A percentile compares a stretch with the other conserved stretches of the same genome.
phyloP scores from a whole-genome alignment of 2,888 invertebrate genomes.

The Zygothrica quintamaculata region DNA sequence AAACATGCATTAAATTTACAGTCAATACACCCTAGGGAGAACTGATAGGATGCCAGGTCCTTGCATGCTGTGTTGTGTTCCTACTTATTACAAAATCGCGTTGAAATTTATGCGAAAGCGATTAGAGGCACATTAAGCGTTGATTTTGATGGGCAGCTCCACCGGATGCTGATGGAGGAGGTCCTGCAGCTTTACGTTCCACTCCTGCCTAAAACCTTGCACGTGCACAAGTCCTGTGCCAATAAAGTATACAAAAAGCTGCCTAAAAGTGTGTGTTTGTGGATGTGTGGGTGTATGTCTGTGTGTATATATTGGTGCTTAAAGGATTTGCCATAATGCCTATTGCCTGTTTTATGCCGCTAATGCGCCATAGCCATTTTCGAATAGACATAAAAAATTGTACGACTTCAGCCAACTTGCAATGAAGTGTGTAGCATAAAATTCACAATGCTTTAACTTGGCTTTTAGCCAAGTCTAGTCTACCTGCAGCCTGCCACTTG shows the following conservation, averaged over 20 bases:
- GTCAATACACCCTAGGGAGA: slow-evolving; percentile 1
- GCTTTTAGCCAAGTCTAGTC: slow-evolving; percentile 18
- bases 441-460: slow-evolving; percentile 28
- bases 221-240: slow-evolving; percentile 46
- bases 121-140: slow-evolving; percentile 73
- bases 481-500: slow-evolving; percentile 1
- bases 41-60: slow-evolving; percentile 2
- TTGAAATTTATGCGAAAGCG: slow-evolving; percentile 78
- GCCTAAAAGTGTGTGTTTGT: slow-evolving; percentile 49
- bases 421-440: slow-evolving; percentile 52
- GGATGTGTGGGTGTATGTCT: slow-evolving; percentile 15
- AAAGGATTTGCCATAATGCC: slow-evolving; percentile 76
- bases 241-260: slow-evolving; percentile 64
- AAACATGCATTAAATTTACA: slow-evolving; percentile 64
- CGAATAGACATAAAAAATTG: slow-evolving; percentile 68
- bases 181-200: slow-evolving; percentile 31
- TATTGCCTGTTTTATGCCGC: slow-evolving; percentile 67
- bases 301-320: slow-evolving; percentile 54
- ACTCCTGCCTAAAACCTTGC: slow-evolving; percentile 1
- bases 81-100: slow-evolving; percentile 65
- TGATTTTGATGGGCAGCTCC: slow-evolving; percentile 60
- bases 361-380: slow-evolving; percentile 70
- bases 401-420: slow-evolving; percentile 27
- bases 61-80: slow-evolving; percentile 7
- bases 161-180: slow-evolving; percentile 20